Evolutionary conservation across 2,888 invertebrate species (phyloP).

Genomic region (Sclerodermus sp.): DNA sequence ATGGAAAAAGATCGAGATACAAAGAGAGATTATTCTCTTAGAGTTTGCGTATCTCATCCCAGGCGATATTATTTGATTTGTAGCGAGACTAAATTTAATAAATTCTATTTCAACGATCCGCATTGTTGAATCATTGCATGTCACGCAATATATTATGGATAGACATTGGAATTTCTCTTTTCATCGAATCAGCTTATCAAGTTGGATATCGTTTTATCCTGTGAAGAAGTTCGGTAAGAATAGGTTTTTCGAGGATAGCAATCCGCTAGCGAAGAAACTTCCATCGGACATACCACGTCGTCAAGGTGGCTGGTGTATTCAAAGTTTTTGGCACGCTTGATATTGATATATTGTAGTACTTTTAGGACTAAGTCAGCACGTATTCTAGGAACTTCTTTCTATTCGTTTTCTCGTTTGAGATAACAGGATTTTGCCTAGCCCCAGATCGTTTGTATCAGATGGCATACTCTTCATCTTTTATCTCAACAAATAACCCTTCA

Average conservation of each 20-base stretch:
- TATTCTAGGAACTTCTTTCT: conserved; percentile 21
- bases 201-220: conserved; percentile 19
- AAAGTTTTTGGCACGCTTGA: conserved; percentile 40
- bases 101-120: no score
- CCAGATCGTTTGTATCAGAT: conserved; percentile 8
- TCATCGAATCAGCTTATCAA: conserved; percentile 26
- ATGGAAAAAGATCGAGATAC: no score
- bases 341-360: conserved; percentile 41
- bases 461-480: conserved; percentile 8
- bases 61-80: no score
- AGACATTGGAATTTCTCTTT: conserved; percentile 3
- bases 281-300: conserved; percentile 16
- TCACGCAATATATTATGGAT: no score
- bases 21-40: no score
- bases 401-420: conserved; percentile 9
- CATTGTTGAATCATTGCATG: no score
- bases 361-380: conserved; percentile 31
- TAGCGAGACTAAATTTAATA: no score
- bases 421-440: conserved; percentile 27
- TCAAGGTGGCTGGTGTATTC: conserved; percentile 28
- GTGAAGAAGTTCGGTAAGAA: conserved; percentile 19
- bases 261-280: conserved; percentile 20
- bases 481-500: background rate
- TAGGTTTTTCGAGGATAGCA: conserved; percentile 16
- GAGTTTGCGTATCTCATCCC: no score